phyloP scores from a whole-genome alignment of 2,888 invertebrate species.

The Scaptomyza reducta region DNA sequence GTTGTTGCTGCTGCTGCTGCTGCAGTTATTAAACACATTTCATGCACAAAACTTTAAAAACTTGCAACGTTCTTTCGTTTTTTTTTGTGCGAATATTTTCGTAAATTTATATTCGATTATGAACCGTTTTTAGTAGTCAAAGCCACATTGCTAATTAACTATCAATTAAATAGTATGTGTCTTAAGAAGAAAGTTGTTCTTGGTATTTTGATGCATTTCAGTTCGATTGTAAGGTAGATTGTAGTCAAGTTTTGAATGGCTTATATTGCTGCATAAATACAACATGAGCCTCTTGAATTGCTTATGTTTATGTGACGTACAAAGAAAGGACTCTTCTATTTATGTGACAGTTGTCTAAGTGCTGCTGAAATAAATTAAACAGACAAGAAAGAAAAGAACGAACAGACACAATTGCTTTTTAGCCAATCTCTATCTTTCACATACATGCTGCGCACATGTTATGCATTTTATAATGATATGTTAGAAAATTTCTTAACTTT shows the following conservation, averaged over 20 bases:
- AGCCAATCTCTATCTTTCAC: neutral
- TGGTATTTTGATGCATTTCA: neutral
- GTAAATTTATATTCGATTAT: neutral
- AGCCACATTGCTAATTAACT: neutral
- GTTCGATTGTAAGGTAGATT: neutral
- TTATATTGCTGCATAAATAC: slow-evolving; percentile 19
- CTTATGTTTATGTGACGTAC: slow-evolving; percentile 9
- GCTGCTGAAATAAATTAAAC: slow-evolving; percentile 21
- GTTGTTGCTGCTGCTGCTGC: neutral
- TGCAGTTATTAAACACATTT: slow-evolving; percentile 60
- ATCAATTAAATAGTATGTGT: neutral
- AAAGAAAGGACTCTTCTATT: neutral
- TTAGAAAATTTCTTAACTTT: neutral
- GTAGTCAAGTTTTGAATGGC: too few relatives aligned
- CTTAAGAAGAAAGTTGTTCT: neutral
- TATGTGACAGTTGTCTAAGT: slow-evolving; percentile 20
- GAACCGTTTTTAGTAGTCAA: neutral
- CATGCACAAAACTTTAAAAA: slow-evolving; percentile 44
- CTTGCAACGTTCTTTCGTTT: slow-evolving; percentile 14
- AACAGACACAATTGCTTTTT: slow-evolving; percentile 18
- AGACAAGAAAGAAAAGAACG: neutral
- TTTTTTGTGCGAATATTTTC: slow-evolving; percentile 1
- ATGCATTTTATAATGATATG: slow-evolving; percentile 32
- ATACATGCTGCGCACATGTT: slow-evolving; percentile 8
- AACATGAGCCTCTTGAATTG: slow-evolving; percentile 21